Base-by-base conservation (phyloP, 1,140 invertebrate species). In the Drosophila bocqueti region DNA sequence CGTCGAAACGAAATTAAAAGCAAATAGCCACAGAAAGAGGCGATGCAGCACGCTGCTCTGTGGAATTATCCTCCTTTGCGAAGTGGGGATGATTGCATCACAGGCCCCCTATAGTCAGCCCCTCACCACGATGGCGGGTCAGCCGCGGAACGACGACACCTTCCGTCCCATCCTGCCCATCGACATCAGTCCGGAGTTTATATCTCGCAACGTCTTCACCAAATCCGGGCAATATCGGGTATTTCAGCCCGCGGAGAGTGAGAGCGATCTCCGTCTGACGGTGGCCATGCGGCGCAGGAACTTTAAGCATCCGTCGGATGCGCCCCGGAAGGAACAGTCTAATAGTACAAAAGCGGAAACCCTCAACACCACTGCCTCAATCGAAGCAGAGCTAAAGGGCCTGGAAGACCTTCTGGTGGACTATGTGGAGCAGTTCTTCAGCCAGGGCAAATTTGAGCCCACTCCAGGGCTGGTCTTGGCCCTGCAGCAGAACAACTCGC, bases 181-280 rank as follows among this genome's bases (percentile, higher is more conserved):
- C 21, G 83, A 92, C 66, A 80, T 91, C 26, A 91, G 83, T 55
- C 85, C 89, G 1, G 91, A 92, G 72, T 78, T 83, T n/a, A 91
- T 92, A 18, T 90, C 91, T 16, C 80, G 86, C n/a, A 92, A 92
- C 57, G 91, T 92, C 3, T 92, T 92, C 54, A 92, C 91, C 13
- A 87, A 91, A 55, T 57, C 80, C n/a, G 91, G 91, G 0, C 85
- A 92, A 38, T 92, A 92, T 63, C 83, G 91, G 10, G 91, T 92
- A 6, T 92, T 92, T 40, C 72, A 91, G 78, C 91, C 91, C 0
- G 47, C 77, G 11, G 83, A 91, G 11, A 91, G 80, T 24, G 81
- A 91, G 38, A 92, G 89, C 31, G 91, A 92, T 58, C 68, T 92
- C 8, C 78, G 91, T 4, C 61, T 81, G 15, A 57, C 91, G 0